Base-by-base conservation (phyloP, 2,888 invertebrate species). In the Deilephila elpenor region DNA sequence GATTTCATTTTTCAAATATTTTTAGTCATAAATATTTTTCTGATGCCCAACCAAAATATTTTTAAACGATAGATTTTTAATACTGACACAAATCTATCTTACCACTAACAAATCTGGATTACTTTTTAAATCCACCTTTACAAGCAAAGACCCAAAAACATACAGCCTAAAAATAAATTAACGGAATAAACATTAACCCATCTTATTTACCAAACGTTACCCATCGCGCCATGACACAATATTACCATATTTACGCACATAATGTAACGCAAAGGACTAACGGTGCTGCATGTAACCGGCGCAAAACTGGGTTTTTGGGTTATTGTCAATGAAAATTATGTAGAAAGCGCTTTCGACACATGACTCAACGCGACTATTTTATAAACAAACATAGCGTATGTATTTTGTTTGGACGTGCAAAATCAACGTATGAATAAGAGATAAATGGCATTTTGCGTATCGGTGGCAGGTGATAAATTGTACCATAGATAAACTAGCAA, bases 331-430 rank as follows among this genome's bases (percentile, higher is more conserved):
- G 67, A 67, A 67, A 67, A 67, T 67, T 67, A 67, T 67, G 67
- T 67, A 67, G 67, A 67, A 67, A 67, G 67, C 67, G 67, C 44
- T 51, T 67, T 67, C 67, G 67, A 67, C 67, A 67, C 64, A 67
- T 67, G 67, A 67, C 67, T 67, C 67, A 67, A 67, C 67, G 44
- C 51, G 11, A 25, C 67, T 67, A 51, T 67, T 67, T 67, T 67
- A 67, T 20, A 64, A 67, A 67, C 67, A 67, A 67, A 67, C 67
- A 67, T 44, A 51, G 7, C 17, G 25, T 17, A 25, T 25, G 37
- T 67, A 20, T 44, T 67, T 17, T 7, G n/a, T n/a, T 56, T 56
- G 19, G 14, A 56, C 56, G n/a, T 56, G 56, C 17, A n/a, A 56
- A n/a, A n/a, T 44, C 11, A 11, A 11, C n/a, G 5, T 5, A 44